These are phyloP conservation scores for Drosophila setosimentum DNA, from an alignment of 2,888 invertebrate genomes.

Conservation along the genomic window DNA sequence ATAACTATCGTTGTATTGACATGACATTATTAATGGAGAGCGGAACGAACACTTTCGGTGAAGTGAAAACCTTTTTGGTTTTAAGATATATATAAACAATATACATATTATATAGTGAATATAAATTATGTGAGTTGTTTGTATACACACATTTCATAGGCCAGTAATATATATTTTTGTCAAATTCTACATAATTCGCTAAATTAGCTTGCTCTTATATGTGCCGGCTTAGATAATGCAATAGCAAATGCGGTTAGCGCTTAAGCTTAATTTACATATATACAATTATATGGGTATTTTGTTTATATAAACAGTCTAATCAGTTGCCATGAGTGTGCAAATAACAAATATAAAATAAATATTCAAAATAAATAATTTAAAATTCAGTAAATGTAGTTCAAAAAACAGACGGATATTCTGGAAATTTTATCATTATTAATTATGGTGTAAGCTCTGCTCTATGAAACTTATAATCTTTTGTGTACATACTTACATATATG, in stretches of 20 bases:
- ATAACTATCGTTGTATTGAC: too few relatives aligned
- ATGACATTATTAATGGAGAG: not conserved
- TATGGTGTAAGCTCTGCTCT: not conserved
- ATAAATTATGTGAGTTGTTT: not conserved
- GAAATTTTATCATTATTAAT: not conserved
- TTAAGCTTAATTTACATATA: too few relatives aligned
- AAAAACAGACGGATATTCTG: not conserved
- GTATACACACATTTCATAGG: not conserved
- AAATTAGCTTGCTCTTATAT: too few relatives aligned
- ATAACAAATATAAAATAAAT: not conserved
- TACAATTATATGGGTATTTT: slow-evolving; percentile 5
- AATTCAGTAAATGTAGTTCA: not conserved
- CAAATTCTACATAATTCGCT: not conserved
- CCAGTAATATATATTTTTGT: not conserved
- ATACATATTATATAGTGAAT: too few relatives aligned
- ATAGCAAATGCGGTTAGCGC: not conserved
- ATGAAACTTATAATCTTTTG: too few relatives aligned
- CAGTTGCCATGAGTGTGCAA: not conserved
- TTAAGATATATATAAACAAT: too few relatives aligned
- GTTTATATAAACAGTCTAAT: not conserved
- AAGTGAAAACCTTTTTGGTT: too few relatives aligned
- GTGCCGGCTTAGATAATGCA: too few relatives aligned
- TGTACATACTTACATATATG: too few relatives aligned
- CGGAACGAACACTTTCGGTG: not conserved
- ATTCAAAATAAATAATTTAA: not conserved